Percentiles rank a stretch among this genome's conserved stretches.
These are phyloP conservation scores for Prionchulus punctatus DNA, from an alignment of 2,888 invertebrate genomes.

Conservation along the genomic window DNA sequence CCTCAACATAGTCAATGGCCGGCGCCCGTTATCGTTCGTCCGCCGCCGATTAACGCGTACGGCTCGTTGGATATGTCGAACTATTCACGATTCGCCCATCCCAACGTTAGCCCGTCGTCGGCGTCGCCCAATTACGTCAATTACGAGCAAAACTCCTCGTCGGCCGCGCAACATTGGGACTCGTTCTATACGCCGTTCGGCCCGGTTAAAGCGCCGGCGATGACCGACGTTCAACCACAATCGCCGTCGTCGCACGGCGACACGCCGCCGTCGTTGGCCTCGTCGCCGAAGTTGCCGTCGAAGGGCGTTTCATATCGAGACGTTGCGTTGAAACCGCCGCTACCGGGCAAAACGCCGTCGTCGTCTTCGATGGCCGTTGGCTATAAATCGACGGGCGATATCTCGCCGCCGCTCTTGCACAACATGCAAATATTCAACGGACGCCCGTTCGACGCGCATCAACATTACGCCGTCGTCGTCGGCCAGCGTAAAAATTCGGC, in stretches of 20 bases:
- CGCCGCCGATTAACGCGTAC: too few relatives aligned
- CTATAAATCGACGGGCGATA: not conserved
- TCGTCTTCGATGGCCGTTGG: not conserved
- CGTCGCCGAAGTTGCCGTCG: not conserved
- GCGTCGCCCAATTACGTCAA: too few relatives aligned
- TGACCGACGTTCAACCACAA: not conserved
- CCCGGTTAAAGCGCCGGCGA: too few relatives aligned
- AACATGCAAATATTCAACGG: not conserved
- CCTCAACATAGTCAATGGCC: too few relatives aligned
- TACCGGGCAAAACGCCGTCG: not conserved
- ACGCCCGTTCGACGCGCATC: not conserved
- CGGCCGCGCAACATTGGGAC: too few relatives aligned
- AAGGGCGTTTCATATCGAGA: conserved; percentile 3
- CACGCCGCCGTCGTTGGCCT: not conserved
- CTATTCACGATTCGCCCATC: too few relatives aligned
- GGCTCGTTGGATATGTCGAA: too few relatives aligned
- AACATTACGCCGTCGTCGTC: not conserved
- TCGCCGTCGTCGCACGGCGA: not conserved
- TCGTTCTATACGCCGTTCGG: too few relatives aligned
- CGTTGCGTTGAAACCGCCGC: not conserved
- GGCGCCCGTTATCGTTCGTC: too few relatives aligned
- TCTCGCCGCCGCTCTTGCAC: not conserved
- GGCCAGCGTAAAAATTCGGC: not conserved
- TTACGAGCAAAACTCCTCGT: too few relatives aligned
- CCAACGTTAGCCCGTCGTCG: too few relatives aligned